Conservation (phyloP, 2,113 vertebrate genomes). For the Cromileptes altivelis region DNA sequence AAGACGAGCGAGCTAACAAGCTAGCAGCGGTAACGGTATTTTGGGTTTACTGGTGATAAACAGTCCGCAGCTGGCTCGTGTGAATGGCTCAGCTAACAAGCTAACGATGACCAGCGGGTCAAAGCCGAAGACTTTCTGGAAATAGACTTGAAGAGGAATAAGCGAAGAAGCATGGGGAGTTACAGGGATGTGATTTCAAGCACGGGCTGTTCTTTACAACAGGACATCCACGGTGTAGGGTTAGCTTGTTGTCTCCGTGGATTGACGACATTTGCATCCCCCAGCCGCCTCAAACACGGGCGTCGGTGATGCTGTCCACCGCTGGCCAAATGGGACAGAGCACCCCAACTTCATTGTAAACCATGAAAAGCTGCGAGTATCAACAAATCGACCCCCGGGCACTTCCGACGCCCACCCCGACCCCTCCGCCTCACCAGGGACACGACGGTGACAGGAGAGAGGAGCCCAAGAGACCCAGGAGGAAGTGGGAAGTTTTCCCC, state of each 20-base stretch:
- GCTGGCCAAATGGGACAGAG: conserved; percentile 35
- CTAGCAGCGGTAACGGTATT: conserved; percentile 30
- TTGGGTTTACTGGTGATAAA: conserved; percentile 28
- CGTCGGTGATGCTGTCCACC: conserved; percentile 51
- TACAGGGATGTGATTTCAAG: neutral
- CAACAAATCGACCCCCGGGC: conserved; percentile 88
- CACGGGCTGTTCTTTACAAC: conserved; percentile 30
- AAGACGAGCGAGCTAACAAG: conserved; percentile 2
- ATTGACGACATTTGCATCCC: conserved; percentile 33
- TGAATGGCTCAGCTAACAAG: conserved; percentile 17
- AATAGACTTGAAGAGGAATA: neutral
- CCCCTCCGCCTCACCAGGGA: conserved; percentile 48
- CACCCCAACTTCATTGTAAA: conserved; percentile 22
- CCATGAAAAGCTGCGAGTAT: conserved; percentile 89
- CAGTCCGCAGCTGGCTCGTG: conserved; percentile 47
- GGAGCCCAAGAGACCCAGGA: conserved; percentile 71
- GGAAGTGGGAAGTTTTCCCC: conserved; percentile 93
- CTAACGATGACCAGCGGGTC: conserved; percentile 10
- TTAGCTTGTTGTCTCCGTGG: conserved; percentile 27
- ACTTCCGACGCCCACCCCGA: conserved; percentile 70
- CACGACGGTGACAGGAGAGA: neutral
- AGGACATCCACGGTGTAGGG: neutral
- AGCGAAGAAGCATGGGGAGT: conserved; percentile 18
- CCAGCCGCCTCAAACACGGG: neutral
- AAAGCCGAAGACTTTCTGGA: neutral